Evolutionary conservation across 2,888 invertebrate genomes (phyloP).

Genomic region (Acheta domesticus): DNA sequence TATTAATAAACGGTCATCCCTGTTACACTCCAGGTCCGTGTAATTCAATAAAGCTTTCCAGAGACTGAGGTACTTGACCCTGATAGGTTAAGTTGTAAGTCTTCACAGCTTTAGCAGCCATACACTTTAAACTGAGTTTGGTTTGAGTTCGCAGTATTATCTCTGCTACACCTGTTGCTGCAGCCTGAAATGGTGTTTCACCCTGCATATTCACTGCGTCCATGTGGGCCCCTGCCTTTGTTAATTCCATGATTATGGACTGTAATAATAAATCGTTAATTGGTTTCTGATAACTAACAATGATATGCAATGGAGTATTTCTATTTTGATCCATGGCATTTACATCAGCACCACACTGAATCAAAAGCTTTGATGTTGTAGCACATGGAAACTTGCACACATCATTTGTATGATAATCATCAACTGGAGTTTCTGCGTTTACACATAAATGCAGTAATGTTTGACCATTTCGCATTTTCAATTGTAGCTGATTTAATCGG

Average conservation of each 20-base stretch:
- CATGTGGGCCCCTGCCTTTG: constrained; percentile 75
- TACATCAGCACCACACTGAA: constrained; percentile 76
- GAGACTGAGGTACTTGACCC: constrained; percentile 68
- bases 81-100: constrained; percentile 61
- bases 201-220: constrained; percentile 77
- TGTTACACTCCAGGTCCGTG: constrained; percentile 62
- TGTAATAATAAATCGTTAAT: constrained; percentile 49
- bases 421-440: constrained; percentile 79
- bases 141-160: constrained; percentile 66
- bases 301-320: constrained; percentile 76
- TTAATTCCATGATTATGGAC: constrained; percentile 56
- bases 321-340: constrained; percentile 70
- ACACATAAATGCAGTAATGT: constrained; percentile 81
- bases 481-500: constrained; percentile 59
- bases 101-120: constrained; percentile 73
- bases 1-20: constrained; percentile 27
- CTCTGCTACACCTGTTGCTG: constrained; percentile 69
- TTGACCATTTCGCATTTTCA: constrained; percentile 69
- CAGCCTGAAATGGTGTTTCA: constrained; percentile 71
- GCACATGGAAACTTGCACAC: constrained; percentile 87
- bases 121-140: constrained; percentile 69
- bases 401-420: constrained; percentile 88
- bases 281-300: constrained; percentile 55
- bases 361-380: constrained; percentile 67
- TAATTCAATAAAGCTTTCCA: constrained; percentile 77